Base-by-base conservation (phyloP, 2,888 invertebrate genomes). In the Torymus tubicola region DNA sequence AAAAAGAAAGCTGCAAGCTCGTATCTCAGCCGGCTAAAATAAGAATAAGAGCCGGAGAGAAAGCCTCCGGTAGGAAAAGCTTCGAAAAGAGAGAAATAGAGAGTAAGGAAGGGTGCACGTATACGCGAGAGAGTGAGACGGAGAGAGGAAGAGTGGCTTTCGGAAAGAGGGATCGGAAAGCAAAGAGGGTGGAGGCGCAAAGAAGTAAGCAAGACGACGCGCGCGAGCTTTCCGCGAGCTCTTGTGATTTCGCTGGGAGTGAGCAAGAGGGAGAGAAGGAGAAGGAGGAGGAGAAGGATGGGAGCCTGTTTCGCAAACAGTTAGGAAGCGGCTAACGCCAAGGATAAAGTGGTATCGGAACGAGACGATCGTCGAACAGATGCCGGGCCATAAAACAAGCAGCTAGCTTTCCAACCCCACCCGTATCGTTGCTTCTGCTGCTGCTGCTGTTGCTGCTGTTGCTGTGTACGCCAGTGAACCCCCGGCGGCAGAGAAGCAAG, bases 331-430 rank as follows among this genome's bases (percentile, higher is more conserved):
- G 88, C 89, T 90, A 90, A 89, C 90, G 89, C 89, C 85, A 86
- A 90, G 90, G 89, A 90, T 90, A 90, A 90, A 90, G 90, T 90
- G 90, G 90, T 90, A 90, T 90, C 90, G 90, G 90, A 90, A 90
- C 90, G 90, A 90, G 90, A 89, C 90, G 90, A 90, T 90, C 90
- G 90, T 90, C 90, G 90, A 90, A 90, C 90, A 90, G 90, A 90
- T 90, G 90, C 90, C 87, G 88, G 87, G 88, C 88, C 88, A 90
- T 90, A 90, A 90, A 90, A 90, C 90, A 90, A 90, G 87, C 88
- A 86, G 70, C 63, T 24, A 61, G 68, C 89, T 89, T 88, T 87
- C 89, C 87, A 86, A 85, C 88, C 85, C 86, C 83, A 82, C 58
- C 74, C 74, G 67, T 75, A 57, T 73, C 84, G 69, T 21, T 11